These are phyloP conservation scores for Hydractinia symbiolongicarpus DNA, from an alignment of 30 jellyfish, hydroid and myxozoan species.

Conservation along the genomic window DNA sequence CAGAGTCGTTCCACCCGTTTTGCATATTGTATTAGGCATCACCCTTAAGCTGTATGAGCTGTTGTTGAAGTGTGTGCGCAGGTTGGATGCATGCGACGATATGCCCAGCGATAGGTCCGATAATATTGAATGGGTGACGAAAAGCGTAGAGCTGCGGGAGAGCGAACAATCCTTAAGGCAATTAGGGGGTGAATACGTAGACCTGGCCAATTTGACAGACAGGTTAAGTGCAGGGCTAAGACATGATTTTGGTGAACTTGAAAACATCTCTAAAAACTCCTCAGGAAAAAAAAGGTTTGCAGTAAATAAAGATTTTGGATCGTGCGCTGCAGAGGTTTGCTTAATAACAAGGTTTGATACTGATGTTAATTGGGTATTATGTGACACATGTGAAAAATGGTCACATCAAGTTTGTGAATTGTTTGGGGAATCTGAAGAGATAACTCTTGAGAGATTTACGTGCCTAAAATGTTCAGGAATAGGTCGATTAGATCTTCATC, in stretches of 20 bases:
- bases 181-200: too few relatives aligned
- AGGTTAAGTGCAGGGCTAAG: background rate
- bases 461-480: background rate
- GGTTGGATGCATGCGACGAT: conserved; percentile 2
- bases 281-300: background rate
- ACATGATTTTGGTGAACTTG: background rate
- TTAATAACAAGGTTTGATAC: background rate
- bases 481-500: background rate
- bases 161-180: background rate
- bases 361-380: background rate
- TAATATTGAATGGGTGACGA: background rate
- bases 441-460: background rate
- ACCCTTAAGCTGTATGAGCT: conserved; percentile 8
- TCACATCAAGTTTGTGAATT: background rate
- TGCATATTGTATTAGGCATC: conserved; percentile 44
- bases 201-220: too few relatives aligned
- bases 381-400: background rate
- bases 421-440: background rate
- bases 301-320: background rate
- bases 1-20: conserved; percentile 47
- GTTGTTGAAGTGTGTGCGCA: background rate
- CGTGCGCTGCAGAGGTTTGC: background rate
- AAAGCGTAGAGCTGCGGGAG: background rate
- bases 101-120: background rate
- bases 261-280: background rate